phyloP scores from a whole-genome alignment of 2,888 invertebrate species.

The Aelia acuminata region DNA sequence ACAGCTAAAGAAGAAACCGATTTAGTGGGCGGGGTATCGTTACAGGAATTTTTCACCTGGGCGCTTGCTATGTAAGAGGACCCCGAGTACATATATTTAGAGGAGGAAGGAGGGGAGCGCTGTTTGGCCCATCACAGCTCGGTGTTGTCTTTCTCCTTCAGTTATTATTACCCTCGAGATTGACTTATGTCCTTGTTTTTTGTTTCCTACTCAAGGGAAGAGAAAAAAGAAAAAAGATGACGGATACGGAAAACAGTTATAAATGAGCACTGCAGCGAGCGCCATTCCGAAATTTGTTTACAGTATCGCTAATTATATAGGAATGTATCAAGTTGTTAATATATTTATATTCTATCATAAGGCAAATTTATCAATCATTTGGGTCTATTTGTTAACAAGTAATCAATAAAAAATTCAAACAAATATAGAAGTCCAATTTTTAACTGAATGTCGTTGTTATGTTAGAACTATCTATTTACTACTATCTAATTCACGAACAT shows the following conservation, averaged over 20 bases:
- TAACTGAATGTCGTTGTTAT: no score
- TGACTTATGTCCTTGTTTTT: constrained; percentile 47
- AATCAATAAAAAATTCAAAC: no score
- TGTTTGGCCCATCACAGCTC: constrained; percentile 2
- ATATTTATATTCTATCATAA: no score
- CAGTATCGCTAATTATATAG: background rate
- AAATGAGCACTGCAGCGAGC: background rate
- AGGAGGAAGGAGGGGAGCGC: background rate
- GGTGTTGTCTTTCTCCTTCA: constrained; percentile 22
- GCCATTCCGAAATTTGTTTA: background rate
- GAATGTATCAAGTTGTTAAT: no score
- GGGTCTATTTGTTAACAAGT: no score
- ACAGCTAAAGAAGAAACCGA: constrained; percentile 20
- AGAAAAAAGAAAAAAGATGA: background rate
- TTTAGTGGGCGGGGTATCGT: constrained; percentile 22
- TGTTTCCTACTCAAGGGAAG: background rate
- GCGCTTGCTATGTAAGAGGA: constrained; percentile 39
- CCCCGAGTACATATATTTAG: constrained; percentile 13
- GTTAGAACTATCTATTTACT: no score
- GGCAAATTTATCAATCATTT: no score
- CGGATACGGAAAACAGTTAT: constrained; percentile 8
- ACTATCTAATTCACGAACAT: no score
- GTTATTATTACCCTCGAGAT: constrained; percentile 13
- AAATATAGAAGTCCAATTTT: no score
- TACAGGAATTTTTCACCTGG: constrained; percentile 42